Evolutionary conservation across 2,888 invertebrate species (phyloP).

Genomic region (Holacanthella duospinosa): DNA sequence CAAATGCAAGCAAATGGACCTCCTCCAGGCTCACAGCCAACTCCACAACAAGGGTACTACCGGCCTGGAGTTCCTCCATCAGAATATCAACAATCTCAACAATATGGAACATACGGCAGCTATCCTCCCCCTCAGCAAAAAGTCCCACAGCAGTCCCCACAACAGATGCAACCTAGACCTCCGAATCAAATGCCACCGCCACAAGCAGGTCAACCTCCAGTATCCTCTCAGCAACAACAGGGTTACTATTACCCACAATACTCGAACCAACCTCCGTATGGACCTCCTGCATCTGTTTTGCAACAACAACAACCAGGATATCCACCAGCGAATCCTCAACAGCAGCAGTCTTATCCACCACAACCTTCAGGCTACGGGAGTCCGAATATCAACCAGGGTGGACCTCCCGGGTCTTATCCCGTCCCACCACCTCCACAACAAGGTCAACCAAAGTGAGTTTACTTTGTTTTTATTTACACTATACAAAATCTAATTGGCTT

Average conservation of each 20-base stretch:
- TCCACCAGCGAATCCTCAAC: background rate
- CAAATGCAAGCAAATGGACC: constrained; percentile 14
- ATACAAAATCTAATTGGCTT: background rate
- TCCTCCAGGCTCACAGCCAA: constrained; percentile 18
- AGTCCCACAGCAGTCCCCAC: constrained; percentile 23
- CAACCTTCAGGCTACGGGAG: constrained; percentile 27
- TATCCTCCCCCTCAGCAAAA: constrained; percentile 26
- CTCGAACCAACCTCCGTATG: constrained; percentile 30
- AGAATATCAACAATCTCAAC: constrained; percentile 12
- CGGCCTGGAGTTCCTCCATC: constrained; percentile 21
- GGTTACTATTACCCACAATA: constrained; percentile 37
- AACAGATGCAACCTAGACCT: constrained; percentile 13
- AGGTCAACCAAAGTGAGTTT: background rate
- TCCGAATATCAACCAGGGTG: constrained; percentile 25
- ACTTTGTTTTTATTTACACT: no score
- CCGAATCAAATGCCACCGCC: constrained; percentile 46
- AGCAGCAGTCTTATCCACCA: constrained; percentile 25
- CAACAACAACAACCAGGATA: constrained; percentile 31
- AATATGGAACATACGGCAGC: constrained; percentile 27
- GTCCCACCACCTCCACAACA: constrained; percentile 38
- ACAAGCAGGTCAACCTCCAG: constrained; percentile 46
- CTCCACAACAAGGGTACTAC: constrained; percentile 30
- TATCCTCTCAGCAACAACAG: constrained; percentile 40
- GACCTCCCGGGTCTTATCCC: constrained; percentile 50
- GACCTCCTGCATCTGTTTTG: constrained; percentile 7